Conservation (phyloP, 1,140 invertebrate genomes). For the Hermetia illucens region DNA sequence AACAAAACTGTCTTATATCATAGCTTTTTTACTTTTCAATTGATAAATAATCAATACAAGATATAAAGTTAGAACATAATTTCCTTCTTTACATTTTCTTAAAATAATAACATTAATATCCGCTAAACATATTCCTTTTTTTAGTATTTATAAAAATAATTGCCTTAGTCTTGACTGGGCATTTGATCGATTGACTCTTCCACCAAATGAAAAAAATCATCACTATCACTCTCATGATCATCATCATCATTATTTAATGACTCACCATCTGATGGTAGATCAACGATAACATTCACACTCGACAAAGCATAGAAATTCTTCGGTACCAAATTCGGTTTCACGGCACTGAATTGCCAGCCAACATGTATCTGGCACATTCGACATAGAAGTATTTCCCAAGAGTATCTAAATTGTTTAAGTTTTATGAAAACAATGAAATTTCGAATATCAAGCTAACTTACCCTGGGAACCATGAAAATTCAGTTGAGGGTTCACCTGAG, state of each 20-base stretch:
- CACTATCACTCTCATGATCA: slow-evolving; percentile 1
- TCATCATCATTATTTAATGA: background rate
- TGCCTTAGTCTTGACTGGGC: no score
- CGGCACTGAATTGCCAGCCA: slow-evolving; percentile 65
- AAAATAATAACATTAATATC: no score
- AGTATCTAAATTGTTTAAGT: slow-evolving; percentile 39
- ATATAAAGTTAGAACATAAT: no score
- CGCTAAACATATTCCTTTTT: no score
- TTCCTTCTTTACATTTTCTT: no score
- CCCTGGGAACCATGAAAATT: slow-evolving; percentile 79
- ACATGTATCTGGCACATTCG: slow-evolving; percentile 49
- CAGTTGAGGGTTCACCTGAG: slow-evolving; percentile 42
- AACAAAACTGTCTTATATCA: no score
- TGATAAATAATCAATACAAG: no score
- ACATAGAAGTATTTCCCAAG: slow-evolving; percentile 65
- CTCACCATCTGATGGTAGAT: no score
- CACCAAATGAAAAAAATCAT: no score
- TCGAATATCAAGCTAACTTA: slow-evolving; percentile 25
- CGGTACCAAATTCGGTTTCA: slow-evolving; percentile 42
- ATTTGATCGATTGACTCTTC: no score
- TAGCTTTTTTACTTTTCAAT: no score
- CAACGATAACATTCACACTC: slow-evolving; percentile 17
- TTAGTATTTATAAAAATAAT: no score
- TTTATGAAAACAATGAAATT: slow-evolving; percentile 1
- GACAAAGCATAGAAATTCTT: slow-evolving; percentile 58